Percentiles rank a stretch among this genome's conserved stretches.
Conservation (phyloP, 2,888 invertebrate genomes). For the Caenorhabditis sp. region DNA sequence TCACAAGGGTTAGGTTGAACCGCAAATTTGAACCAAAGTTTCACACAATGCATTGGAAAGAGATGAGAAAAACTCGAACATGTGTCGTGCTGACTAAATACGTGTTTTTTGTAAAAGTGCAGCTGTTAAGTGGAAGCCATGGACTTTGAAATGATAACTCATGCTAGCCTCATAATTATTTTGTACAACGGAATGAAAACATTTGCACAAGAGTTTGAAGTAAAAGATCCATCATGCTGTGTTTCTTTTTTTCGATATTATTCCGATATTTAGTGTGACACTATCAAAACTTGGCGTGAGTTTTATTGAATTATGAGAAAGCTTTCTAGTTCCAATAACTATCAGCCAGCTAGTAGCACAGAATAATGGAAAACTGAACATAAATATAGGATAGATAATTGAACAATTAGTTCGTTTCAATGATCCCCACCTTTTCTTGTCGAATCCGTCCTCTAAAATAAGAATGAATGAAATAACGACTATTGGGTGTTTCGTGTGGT, state of each 20-base stretch:
- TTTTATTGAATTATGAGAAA: conserved; percentile 29
- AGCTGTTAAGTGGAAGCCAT: conserved; percentile 45
- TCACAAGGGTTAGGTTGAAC: conserved; percentile 45
- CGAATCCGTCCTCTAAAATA: conserved; percentile 68
- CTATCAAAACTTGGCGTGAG: conserved; percentile 57
- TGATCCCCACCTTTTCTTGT: conserved; percentile 66
- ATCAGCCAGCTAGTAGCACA: conserved; percentile 62
- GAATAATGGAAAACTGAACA: conserved; percentile 61
- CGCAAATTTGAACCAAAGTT: conserved; percentile 48
- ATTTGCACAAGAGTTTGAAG: conserved; percentile 48
- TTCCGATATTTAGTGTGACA: conserved; percentile 54
- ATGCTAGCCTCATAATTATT: conserved; percentile 27
- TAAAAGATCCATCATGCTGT: conserved; percentile 51
- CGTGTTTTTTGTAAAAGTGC: conserved; percentile 27
- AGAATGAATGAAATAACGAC: conserved; percentile 21
- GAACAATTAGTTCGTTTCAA: conserved; percentile 39
- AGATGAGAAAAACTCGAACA: conserved; percentile 34
- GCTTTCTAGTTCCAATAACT: conserved; percentile 53
- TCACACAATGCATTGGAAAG: conserved; percentile 56
- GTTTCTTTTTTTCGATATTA: conserved; percentile 15
- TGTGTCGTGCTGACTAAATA: conserved; percentile 50
- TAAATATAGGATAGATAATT: conserved; percentile 64
- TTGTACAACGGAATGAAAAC: conserved; percentile 53
- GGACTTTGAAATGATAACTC: conserved; percentile 41
- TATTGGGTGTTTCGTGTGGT: not conserved